phyloP scores from a whole-genome alignment of 2,888 invertebrate genomes.

The Diadegma fenestrale region DNA sequence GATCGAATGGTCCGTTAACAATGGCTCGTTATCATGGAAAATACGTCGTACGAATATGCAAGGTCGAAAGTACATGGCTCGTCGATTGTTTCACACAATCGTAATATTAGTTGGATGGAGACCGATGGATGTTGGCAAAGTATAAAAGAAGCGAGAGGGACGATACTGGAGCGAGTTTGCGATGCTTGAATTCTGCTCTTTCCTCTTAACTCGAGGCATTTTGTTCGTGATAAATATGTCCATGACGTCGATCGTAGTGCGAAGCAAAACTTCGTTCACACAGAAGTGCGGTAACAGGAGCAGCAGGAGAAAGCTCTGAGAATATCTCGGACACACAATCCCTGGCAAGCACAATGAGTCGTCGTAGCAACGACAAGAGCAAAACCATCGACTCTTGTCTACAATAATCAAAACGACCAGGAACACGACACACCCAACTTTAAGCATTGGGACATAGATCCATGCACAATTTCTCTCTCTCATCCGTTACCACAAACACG shows the following conservation, averaged over 20 bases:
- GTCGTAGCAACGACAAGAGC: conserved; percentile 8
- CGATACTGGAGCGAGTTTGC: background rate
- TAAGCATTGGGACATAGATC: conserved; percentile 40
- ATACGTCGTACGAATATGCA: conserved; percentile 21
- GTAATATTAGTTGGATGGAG: conserved; percentile 5
- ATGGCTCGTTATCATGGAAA: conserved; percentile 25
- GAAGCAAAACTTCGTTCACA: conserved; percentile 24
- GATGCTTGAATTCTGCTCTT: conserved; percentile 37
- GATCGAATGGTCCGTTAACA: background rate
- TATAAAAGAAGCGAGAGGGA: conserved; percentile 1
- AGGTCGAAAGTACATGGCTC: conserved; percentile 22
- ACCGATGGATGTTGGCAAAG: conserved; percentile 4
- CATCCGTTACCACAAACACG: background rate
- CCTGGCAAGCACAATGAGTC: conserved; percentile 29
- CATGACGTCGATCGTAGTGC: conserved; percentile 27
- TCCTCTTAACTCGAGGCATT: conserved; percentile 38
- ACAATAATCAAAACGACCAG: conserved; percentile 2
- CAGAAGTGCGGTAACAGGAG: conserved; percentile 7
- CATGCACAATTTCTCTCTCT: conserved; percentile 40
- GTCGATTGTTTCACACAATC: conserved; percentile 8
- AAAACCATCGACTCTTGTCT: conserved; percentile 35
- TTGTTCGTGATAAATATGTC: conserved; percentile 56
- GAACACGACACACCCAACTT: conserved; percentile 6
- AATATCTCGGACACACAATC: conserved; percentile 22
- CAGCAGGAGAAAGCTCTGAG: conserved; percentile 17